Evolutionary conservation across 2,888 invertebrate species (phyloP), one percentile per base, ranked within the genome.

Genomic region (Adelognathus sp.): DNA sequence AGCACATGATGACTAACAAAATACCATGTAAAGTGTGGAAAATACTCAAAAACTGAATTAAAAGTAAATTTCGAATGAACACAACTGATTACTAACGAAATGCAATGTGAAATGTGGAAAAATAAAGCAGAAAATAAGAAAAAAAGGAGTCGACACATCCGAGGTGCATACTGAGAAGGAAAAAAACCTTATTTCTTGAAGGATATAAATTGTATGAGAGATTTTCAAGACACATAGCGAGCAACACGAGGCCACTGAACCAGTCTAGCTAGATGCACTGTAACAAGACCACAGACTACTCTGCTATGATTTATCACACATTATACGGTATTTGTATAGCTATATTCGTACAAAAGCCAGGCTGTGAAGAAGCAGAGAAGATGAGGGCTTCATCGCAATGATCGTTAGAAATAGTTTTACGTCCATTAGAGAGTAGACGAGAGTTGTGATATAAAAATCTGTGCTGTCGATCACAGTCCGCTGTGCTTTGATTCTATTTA

Each of bases 341-440:
- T 58, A 41, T 70, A 60, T 56, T 24, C 63, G 46, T 27, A 29
- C 50, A 61, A 27, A 2, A 66, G 24, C 11, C 21, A 50, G 64
- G n/a, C 31, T 44, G n/a, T n/a, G 36, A 31, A 54, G 27, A n/a
- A 61, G 56, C 39, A 33, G 63, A 58, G 61, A 70, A 39, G 44
- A 69, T 70, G 63, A 61, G 71, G 70, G 70, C 70, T 70, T 78
- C 24, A 61, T 74, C 46, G 56, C 50, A 69, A 64, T 44, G 67
- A 61, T 67, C 27, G 61, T 67, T 79, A 36, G 61, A 75, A 67
- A 75, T 71, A 66, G 60, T 75, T 71, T 46, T 66, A 39, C 61
- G 61, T 75, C 44, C 41, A 75, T 71, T 66, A 75, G 18, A 6
- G 9, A 18, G 63, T 36, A 29, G n/a, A 56, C 44, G 41, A 70